Conservation (phyloP, 92 coral and sea anemone species). For the Porites divaricata region DNA sequence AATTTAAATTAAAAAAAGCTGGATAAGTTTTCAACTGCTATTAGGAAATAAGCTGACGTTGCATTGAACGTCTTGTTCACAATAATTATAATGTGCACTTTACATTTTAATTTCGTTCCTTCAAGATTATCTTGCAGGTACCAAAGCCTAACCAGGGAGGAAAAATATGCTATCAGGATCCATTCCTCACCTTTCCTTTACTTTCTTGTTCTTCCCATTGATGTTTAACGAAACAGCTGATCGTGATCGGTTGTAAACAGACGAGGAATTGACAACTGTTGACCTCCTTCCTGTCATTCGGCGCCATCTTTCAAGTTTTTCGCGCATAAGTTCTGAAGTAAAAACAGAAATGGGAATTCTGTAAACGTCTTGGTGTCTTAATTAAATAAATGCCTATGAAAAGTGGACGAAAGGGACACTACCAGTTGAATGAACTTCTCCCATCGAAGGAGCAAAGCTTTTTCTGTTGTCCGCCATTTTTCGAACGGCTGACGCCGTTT, state of each 20-base stretch:
- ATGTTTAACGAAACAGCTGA: constrained; percentile 40
- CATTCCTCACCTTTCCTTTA: constrained; percentile 19
- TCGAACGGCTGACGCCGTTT: constrained; percentile 47
- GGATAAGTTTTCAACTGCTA: too few species aligned
- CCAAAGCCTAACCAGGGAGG: not conserved
- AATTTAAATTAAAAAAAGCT: too few species aligned
- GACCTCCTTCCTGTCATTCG: constrained; percentile 46
- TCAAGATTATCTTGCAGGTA: too few species aligned
- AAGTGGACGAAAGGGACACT: not conserved
- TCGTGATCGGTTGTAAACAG: constrained; percentile 30
- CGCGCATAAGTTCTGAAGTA: constrained; percentile 47
- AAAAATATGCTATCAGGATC: not conserved
- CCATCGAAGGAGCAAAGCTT: not conserved
- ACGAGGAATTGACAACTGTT: not conserved
- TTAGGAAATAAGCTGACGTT: too few species aligned
- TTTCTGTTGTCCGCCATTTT: constrained; percentile 37
- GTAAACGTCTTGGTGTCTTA: not conserved
- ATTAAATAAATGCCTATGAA: not conserved
- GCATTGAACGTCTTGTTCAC: too few species aligned
- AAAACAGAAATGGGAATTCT: not conserved
- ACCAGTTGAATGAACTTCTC: constrained; percentile 26
- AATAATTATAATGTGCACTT: too few species aligned
- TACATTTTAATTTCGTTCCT: too few species aligned
- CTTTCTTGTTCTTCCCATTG: not conserved
- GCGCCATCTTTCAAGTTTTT: constrained; percentile 63